A percentile compares a stretch with the other conserved stretches of the same genome.
Conservation (phyloP, 2,888 invertebrate species). For the Mechanitis mazaeus region DNA sequence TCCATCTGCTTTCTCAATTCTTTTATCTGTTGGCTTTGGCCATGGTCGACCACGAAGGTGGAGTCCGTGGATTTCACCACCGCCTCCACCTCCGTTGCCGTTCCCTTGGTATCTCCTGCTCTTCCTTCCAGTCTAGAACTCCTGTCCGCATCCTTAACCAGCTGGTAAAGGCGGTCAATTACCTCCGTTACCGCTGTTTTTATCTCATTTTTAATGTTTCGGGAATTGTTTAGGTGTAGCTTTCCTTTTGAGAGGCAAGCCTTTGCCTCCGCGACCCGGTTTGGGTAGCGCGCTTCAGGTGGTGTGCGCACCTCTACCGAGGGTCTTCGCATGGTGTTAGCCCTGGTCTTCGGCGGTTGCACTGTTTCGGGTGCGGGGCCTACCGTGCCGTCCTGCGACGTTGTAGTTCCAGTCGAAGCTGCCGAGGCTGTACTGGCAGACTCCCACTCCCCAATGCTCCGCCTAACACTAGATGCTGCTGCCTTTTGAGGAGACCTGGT, state of each 20-base stretch:
- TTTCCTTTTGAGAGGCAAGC: slow-evolving; percentile 10
- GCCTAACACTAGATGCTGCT: too few species aligned
- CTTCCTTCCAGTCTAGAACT: background rate
- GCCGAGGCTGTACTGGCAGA: too few species aligned
- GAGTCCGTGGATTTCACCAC: background rate
- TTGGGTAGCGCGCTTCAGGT: too few species aligned
- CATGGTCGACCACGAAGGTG: background rate
- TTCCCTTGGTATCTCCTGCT: background rate
- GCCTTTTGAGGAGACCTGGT: too few species aligned
- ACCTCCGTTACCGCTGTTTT: slow-evolving; percentile 6
- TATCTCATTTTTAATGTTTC: slow-evolving; percentile 19
- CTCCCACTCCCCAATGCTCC: too few species aligned
- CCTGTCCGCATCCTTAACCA: slow-evolving; percentile 15
- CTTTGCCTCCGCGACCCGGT: background rate
- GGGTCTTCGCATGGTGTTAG: too few species aligned
- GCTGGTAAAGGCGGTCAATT: slow-evolving; percentile 13
- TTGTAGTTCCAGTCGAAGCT: too few species aligned
- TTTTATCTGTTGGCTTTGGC: background rate
- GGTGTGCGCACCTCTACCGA: too few species aligned
- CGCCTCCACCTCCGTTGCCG: background rate
- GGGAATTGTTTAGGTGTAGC: background rate
- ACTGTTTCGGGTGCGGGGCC: too few species aligned
- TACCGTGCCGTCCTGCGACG: too few species aligned
- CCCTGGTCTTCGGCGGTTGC: too few species aligned
- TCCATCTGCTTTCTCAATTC: background rate